Conservation (phyloP, 1,140 invertebrate genomes). For the Sitodiplosis mosellana region DNA sequence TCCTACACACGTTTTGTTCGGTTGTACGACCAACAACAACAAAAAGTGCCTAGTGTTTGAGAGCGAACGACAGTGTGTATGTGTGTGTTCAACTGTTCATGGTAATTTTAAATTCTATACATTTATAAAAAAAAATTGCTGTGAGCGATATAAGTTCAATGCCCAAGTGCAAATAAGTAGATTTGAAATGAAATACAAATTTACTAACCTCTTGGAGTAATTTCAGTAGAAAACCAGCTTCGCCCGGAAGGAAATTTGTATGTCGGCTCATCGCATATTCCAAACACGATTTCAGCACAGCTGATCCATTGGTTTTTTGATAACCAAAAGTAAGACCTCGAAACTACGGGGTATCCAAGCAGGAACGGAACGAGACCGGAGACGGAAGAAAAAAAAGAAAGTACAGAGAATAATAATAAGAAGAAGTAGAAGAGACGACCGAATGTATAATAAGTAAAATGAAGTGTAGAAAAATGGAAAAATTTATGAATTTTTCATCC, state of each 20-base stretch:
- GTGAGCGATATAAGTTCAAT: neutral
- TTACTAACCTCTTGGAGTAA: slow-evolving; percentile 22
- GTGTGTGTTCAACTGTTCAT: too few species aligned
- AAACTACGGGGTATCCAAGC: slow-evolving; percentile 36
- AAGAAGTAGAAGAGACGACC: neutral
- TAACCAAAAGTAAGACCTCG: slow-evolving; percentile 41
- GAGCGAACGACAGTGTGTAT: too few species aligned
- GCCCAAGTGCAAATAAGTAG: neutral
- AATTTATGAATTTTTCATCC: neutral
- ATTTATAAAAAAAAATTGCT: neutral
- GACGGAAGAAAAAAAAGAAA: neutral
- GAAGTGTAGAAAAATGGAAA: neutral
- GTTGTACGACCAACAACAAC: too few species aligned
- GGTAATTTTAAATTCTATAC: too few species aligned
- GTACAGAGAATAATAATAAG: neutral
- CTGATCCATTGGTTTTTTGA: slow-evolving; percentile 34
- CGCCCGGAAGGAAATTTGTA: slow-evolving; percentile 19
- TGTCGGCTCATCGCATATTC: slow-evolving; percentile 19
- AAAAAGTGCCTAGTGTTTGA: too few species aligned
- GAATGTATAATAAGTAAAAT: neutral
- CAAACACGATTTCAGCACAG: slow-evolving; percentile 25
- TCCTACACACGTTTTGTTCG: too few species aligned
- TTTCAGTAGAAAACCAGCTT: slow-evolving; percentile 22
- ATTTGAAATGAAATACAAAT: neutral
- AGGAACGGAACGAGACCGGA: neutral